phyloP scores from a whole-genome alignment of 2,888 invertebrate species.

The Brenthis hecate region DNA sequence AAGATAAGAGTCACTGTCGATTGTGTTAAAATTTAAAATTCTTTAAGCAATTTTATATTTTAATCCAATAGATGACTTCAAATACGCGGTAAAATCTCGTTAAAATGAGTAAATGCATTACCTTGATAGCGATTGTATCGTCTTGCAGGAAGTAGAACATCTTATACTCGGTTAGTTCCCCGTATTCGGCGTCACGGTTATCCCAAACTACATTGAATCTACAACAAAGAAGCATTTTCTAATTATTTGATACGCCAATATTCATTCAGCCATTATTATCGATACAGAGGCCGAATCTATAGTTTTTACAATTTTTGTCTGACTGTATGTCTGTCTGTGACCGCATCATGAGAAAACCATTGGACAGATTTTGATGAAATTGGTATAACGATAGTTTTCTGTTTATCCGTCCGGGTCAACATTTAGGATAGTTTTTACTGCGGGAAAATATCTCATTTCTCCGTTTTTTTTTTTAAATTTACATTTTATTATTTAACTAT shows the following conservation, averaged over 20 bases:
- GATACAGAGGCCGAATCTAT: no score
- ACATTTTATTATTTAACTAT: no score
- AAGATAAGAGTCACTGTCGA: not conserved
- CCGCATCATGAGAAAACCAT: no score
- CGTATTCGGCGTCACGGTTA: constrained; percentile 82
- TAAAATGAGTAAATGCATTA: constrained; percentile 41
- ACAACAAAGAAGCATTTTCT: not conserved
- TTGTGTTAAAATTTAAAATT: constrained; percentile 3
- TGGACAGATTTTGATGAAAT: no score
- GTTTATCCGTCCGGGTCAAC: no score
- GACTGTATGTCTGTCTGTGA: no score
- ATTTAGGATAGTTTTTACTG: no score
- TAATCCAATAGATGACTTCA: constrained; percentile 28
- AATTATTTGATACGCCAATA: constrained; percentile 29
- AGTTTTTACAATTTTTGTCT: no score
- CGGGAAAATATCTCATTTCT: no score
- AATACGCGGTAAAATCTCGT: constrained; percentile 19
- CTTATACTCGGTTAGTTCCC: constrained; percentile 84
- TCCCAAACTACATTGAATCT: constrained; percentile 88
- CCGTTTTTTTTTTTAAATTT: not conserved
- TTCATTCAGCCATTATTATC: no score
- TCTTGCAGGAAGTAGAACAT: constrained; percentile 91
- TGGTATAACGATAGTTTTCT: no score
- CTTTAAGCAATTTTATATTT: constrained; percentile 22
- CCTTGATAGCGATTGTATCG: constrained; percentile 89